Evolutionary conservation across 2,113 vertebrate species (phyloP).

Genomic region (Elephas maximus): DNA sequence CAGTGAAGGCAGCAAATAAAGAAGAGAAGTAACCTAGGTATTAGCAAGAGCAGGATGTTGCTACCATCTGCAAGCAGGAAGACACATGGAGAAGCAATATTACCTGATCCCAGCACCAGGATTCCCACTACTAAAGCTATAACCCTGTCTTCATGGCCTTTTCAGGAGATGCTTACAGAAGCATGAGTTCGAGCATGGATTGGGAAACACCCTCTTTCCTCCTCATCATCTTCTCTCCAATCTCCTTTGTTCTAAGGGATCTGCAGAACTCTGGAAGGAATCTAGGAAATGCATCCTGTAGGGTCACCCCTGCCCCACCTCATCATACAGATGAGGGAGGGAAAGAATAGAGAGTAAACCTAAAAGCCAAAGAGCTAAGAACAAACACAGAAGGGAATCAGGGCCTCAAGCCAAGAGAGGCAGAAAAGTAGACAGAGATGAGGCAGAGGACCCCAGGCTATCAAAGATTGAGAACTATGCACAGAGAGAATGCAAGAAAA

Average conservation of each 20-base stretch:
- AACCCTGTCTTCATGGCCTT: too few species aligned
- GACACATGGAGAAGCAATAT: not conserved
- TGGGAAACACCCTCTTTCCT: not conserved
- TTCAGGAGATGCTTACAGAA: not conserved
- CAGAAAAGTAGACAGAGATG: not conserved
- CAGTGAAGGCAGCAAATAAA: not conserved
- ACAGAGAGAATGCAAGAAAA: not conserved
- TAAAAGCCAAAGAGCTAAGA: not conserved
- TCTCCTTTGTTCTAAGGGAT: not conserved
- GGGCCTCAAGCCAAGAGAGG: not conserved
- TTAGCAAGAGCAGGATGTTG: rapidly evolving
- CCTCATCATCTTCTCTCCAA: not conserved
- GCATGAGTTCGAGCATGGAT: rapidly evolving
- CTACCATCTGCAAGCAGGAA: too few species aligned
- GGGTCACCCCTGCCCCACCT: too few species aligned
- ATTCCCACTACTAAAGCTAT: not conserved
- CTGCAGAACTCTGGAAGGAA: too few species aligned
- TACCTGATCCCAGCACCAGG: not conserved
- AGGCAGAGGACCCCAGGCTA: not conserved
- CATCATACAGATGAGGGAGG: too few species aligned
- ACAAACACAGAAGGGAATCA: not conserved
- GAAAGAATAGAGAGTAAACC: not conserved
- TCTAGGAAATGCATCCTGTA: not conserved
- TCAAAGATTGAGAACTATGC: not conserved
- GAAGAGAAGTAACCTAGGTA: not conserved